These are phyloP conservation scores for Eira barbara DNA, from an alignment of 2,113 vertebrate genomes.

Conservation along the genomic window DNA sequence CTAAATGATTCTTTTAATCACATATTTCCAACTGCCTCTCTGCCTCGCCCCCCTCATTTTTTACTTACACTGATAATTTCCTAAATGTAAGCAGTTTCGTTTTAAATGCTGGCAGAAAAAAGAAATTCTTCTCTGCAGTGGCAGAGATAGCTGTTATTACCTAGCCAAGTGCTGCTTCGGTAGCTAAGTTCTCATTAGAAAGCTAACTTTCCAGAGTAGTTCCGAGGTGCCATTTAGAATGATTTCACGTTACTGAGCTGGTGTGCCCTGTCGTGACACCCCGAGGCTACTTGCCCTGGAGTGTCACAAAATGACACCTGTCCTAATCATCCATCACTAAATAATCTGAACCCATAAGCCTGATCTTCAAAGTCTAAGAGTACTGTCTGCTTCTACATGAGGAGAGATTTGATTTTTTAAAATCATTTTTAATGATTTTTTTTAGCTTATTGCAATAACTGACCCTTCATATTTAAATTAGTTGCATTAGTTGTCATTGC, in stretches of 20 bases:
- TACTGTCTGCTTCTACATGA: not conserved
- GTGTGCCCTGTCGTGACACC: not conserved
- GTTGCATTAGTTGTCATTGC: not conserved
- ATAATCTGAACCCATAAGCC: not conserved
- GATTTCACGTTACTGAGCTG: not conserved
- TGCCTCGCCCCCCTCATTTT: not conserved
- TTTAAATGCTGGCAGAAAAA: not conserved
- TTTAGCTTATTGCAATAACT: not conserved
- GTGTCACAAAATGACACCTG: not conserved
- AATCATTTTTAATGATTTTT: conserved; percentile 15
- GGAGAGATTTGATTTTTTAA: not conserved
- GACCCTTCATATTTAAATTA: not conserved
- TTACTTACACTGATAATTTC: not conserved
- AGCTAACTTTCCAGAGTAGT: not conserved
- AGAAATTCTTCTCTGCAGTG: not conserved
- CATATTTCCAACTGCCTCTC: not conserved
- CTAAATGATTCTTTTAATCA: conserved; percentile 23
- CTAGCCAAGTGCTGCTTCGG: not conserved
- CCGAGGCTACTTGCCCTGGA: not conserved
- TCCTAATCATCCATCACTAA: conserved; percentile 19
- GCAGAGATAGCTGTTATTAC: not conserved
- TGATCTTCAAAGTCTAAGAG: not conserved
- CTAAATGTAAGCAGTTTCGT: not conserved
- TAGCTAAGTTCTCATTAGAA: conserved; percentile 23
- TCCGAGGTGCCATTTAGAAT: conserved; percentile 6